A percentile compares a stretch with the other conserved stretches of the same genome.
These are phyloP conservation scores for Phrynosoma blainvillii DNA, from an alignment of 2,113 vertebrate species.

Conservation along the genomic window DNA sequence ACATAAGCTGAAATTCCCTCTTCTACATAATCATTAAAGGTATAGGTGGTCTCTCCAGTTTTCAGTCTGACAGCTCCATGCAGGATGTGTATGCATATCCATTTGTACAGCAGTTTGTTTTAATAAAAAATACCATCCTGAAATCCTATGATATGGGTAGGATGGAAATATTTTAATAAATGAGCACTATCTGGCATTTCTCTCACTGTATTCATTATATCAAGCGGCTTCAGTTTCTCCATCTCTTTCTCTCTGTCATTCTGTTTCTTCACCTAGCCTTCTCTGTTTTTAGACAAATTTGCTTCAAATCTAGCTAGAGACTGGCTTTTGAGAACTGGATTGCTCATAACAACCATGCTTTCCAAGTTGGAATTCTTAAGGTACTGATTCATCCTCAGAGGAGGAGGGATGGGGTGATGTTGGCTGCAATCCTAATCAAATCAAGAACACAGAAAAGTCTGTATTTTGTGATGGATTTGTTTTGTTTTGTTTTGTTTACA, in stretches of 20 bases:
- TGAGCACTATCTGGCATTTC: neutral
- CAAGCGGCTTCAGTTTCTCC: neutral
- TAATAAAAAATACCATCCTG: too few relatives aligned
- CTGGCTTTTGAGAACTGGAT: conserved; percentile 16
- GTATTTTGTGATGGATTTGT: conserved; percentile 27
- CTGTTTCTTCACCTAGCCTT: neutral
- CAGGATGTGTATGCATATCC: neutral
- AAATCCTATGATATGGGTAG: too few relatives aligned
- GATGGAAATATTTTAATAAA: too few relatives aligned
- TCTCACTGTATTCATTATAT: neutral
- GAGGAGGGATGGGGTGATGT: neutral
- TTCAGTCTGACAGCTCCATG: too few relatives aligned
- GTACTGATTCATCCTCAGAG: conserved; percentile 35
- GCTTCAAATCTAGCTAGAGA: neutral
- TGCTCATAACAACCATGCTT: conserved; percentile 8
- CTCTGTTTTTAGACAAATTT: conserved; percentile 15
- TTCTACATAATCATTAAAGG: too few relatives aligned
- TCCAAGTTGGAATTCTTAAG: conserved; percentile 26
- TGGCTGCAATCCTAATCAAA: conserved; percentile 41
- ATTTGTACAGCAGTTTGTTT: too few relatives aligned
- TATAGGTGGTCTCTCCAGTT: too few relatives aligned
- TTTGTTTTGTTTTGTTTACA: conserved; percentile 10
- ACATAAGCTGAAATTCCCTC: too few relatives aligned
- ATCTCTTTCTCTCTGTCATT: neutral
- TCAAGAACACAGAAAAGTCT: conserved; percentile 37